Percentiles rank a stretch among this genome's conserved stretches.
Conservation (phyloP, 2,888 invertebrate species). For the Heteromurus nitidus region DNA sequence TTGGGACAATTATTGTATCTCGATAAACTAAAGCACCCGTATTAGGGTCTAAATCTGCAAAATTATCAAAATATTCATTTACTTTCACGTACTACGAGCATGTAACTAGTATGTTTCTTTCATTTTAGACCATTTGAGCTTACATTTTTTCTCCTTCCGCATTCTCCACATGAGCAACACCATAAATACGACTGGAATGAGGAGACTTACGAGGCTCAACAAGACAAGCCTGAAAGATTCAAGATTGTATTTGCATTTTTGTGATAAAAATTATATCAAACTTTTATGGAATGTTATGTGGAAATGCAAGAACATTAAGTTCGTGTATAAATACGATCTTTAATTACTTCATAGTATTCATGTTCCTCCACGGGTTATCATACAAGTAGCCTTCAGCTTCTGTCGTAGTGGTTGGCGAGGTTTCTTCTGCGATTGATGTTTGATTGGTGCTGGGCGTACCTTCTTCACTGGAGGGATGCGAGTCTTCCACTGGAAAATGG, state of each 20-base stretch:
- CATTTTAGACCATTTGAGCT: neutral
- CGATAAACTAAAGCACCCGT: constrained; percentile 35
- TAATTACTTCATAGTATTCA: neutral
- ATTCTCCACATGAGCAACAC: constrained; percentile 40
- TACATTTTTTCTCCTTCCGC: constrained; percentile 48
- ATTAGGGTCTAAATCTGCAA: constrained; percentile 30
- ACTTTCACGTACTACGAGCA: neutral
- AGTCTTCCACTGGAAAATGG: no score
- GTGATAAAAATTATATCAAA: neutral
- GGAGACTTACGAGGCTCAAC: constrained; percentile 17
- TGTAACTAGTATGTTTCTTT: neutral
- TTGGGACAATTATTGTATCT: constrained; percentile 40
- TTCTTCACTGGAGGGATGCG: no score
- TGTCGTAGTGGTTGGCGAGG: neutral
- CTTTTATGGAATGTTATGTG: neutral
- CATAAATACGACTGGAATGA: constrained; percentile 43
- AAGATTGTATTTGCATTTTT: neutral
- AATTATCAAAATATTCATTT: neutral
- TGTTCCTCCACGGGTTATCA: neutral
- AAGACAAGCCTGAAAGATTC: constrained; percentile 12
- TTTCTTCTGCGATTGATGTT: no score
- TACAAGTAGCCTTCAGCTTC: neutral
- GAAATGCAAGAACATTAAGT: neutral
- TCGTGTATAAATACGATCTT: neutral
- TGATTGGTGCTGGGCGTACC: no score